phyloP scores from a whole-genome alignment of 2,797 vertebrate genomes.

The Scolopax rusticola region DNA sequence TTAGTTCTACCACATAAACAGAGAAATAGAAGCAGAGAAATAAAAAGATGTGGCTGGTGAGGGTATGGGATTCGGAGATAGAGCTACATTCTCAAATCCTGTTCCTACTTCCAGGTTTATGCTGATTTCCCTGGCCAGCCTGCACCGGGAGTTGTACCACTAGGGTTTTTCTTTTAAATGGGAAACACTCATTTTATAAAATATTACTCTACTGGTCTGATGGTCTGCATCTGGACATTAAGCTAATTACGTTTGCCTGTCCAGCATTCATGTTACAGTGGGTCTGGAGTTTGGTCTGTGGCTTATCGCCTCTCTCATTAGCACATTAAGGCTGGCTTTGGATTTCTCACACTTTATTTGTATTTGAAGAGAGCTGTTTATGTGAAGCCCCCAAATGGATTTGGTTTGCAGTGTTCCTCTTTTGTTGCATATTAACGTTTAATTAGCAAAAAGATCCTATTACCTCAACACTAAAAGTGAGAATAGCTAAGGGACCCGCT shows the following conservation, averaged over 20 bases:
- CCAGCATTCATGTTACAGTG: neutral
- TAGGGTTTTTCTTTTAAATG: neutral
- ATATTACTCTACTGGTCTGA: neutral
- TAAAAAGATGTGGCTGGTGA: neutral
- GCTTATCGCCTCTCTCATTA: neutral
- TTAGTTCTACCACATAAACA: neutral
- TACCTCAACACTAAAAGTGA: constrained; percentile 23
- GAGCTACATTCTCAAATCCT: neutral
- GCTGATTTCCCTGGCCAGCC: neutral
- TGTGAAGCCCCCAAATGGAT: constrained; percentile 5
- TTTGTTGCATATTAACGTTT: constrained; percentile 57
- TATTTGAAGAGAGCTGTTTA: neutral
- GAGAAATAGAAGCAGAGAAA: neutral
- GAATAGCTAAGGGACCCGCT: constrained; percentile 20
- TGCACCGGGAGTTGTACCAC: neutral
- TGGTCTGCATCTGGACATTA: neutral
- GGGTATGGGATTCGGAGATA: neutral
- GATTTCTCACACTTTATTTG: neutral
- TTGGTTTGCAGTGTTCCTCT: constrained; percentile 51
- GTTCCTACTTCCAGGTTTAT: neutral
- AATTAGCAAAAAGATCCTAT: constrained; percentile 43
- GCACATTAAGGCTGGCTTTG: neutral
- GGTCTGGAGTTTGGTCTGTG: neutral
- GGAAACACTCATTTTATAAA: neutral
- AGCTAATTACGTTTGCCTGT: neutral